phyloP scores from a whole-genome alignment of 2,797 vertebrate genomes.

The Poeciliopsis presidionis region DNA sequence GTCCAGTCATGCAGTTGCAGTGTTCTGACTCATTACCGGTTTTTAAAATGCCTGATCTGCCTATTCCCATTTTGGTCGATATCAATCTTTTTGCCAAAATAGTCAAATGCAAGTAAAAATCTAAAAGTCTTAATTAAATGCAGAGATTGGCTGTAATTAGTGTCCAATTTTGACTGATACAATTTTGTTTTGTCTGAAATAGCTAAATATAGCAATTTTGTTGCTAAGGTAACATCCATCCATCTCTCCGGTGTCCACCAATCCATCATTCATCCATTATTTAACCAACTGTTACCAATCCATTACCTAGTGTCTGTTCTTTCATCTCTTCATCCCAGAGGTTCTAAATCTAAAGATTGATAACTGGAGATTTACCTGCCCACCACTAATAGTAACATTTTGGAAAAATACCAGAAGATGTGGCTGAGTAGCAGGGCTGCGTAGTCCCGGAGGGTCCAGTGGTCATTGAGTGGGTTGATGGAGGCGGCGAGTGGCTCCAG shows the following conservation, averaged over 20 bases:
- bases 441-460: conserved; percentile 93
- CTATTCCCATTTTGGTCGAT: too few relatives aligned
- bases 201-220: too few relatives aligned
- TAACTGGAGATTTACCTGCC: not conserved
- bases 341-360: not conserved
- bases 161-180: too few relatives aligned
- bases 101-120: too few relatives aligned
- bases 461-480: conserved; percentile 96
- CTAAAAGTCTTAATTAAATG: too few relatives aligned
- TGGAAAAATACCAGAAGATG: conserved; percentile 84
- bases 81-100: too few relatives aligned
- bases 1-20: not conserved
- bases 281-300: not conserved
- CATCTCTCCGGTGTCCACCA: not conserved
- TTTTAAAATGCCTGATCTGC: too few relatives aligned
- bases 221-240: not conserved
- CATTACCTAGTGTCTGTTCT: not conserved
- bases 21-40: too few relatives aligned
- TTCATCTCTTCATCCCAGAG: not conserved
- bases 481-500: conserved; percentile 93
- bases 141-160: too few relatives aligned
- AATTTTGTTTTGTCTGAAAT: too few relatives aligned
- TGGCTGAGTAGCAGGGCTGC: conserved; percentile 91
- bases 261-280: not conserved
- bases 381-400: not conserved